phyloP scores from a whole-genome alignment of 2,113 vertebrate species.

The Gorilla gorilla region DNA sequence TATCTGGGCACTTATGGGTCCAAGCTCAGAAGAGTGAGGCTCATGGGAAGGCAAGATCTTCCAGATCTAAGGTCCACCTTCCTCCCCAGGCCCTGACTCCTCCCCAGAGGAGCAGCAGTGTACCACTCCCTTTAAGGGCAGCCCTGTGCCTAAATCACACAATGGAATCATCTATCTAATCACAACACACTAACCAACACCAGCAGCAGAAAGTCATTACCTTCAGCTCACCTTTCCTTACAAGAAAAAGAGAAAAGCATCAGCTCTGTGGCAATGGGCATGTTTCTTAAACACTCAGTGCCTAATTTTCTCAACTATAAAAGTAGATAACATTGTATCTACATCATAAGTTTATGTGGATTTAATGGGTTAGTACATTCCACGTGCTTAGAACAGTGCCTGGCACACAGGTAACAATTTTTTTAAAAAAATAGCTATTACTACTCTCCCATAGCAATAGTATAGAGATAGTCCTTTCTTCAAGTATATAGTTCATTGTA shows the following conservation, averaged over 20 bases:
- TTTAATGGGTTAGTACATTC: background rate
- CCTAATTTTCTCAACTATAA: background rate
- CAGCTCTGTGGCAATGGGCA: background rate
- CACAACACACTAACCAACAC: background rate
- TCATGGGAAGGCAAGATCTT: background rate
- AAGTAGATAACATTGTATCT: background rate
- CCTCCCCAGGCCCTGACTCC: background rate
- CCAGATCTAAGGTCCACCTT: background rate
- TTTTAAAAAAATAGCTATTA: background rate
- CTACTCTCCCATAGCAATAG: background rate
- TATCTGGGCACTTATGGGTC: background rate
- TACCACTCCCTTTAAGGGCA: background rate
- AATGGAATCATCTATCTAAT: background rate
- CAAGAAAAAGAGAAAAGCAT: background rate
- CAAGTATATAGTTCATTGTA: background rate
- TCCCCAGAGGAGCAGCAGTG: background rate
- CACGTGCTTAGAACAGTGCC: background rate
- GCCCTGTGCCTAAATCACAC: background rate
- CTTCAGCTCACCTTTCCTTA: background rate
- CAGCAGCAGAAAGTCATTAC: background rate
- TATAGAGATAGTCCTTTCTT: background rate
- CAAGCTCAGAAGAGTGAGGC: background rate
- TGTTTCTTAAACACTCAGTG: background rate
- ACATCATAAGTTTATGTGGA: background rate
- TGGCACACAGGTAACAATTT: background rate